Conservation (phyloP, 35 echinoderm and acorn worm genomes). For the Heliocidaris tuberculata region DNA sequence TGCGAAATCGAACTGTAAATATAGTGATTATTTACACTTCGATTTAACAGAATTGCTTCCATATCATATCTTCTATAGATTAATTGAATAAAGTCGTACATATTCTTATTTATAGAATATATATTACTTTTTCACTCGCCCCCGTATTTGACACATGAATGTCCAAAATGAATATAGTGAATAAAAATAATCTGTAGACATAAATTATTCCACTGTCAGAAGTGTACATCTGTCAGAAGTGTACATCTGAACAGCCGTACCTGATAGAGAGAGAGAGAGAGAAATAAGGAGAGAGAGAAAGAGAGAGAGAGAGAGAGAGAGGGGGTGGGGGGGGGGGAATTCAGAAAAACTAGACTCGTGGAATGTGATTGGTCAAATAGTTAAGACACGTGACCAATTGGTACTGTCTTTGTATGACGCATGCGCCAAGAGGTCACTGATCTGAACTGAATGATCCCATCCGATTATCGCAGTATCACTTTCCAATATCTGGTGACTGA, state of each 20-base stretch:
- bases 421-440: background rate
- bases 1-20: too few species aligned
- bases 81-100: too few species aligned
- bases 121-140: too few species aligned
- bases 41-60: too few species aligned
- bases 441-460: background rate
- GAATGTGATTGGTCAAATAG: background rate
- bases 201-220: too few species aligned
- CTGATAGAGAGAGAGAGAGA: background rate
- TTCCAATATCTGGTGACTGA: background rate
- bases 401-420: background rate
- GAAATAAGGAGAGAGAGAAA: background rate
- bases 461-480: background rate
- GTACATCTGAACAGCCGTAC: background rate
- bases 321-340: too few species aligned
- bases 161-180: too few species aligned
- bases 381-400: background rate
- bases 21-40: too few species aligned
- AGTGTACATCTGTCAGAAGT: background rate
- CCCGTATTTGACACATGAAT: too few species aligned
- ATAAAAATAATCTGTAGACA: too few species aligned
- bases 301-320: background rate
- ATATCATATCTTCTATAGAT: too few species aligned
- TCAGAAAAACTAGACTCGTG: background rate
- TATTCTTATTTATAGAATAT: too few species aligned